Conservation (phyloP, 2,113 vertebrate genomes). For the Daubentonia madagascariensis region DNA sequence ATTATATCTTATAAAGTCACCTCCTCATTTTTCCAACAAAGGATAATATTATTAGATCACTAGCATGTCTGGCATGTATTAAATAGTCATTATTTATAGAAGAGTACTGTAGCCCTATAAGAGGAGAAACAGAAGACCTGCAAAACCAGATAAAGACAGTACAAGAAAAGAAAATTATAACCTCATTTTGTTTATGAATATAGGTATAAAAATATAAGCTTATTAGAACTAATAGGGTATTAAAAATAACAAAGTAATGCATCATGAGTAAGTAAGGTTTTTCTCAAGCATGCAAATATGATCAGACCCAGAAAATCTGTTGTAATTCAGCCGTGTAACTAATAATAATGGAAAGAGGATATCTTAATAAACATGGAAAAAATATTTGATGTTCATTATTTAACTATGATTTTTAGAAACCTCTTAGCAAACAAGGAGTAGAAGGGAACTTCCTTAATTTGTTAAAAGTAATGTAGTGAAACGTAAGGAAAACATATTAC, state of each 20-base stretch:
- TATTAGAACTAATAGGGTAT: neutral
- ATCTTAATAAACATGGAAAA: neutral
- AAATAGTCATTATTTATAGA: neutral
- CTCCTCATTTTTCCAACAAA: neutral
- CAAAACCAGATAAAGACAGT: neutral
- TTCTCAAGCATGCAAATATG: neutral
- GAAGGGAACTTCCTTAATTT: neutral
- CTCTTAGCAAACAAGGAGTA: neutral
- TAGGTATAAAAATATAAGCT: neutral
- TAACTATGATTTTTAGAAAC: neutral
- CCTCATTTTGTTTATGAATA: slow-evolving; percentile 9
- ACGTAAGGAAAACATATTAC: neutral
- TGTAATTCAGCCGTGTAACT: neutral
- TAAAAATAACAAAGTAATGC: neutral
- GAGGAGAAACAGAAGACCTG: neutral
- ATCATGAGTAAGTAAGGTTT: neutral
- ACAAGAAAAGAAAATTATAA: neutral
- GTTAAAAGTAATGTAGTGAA: neutral
- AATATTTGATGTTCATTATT: slow-evolving; percentile 6
- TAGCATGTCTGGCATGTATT: neutral
- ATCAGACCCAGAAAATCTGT: neutral
- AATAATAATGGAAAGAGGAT: neutral
- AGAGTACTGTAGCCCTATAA: neutral
- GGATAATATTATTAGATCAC: neutral
- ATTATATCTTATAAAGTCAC: neutral